These are phyloP conservation scores for Centropus bengalensis DNA, from an alignment of 2,113 vertebrate genomes.

Conservation along the genomic window DNA sequence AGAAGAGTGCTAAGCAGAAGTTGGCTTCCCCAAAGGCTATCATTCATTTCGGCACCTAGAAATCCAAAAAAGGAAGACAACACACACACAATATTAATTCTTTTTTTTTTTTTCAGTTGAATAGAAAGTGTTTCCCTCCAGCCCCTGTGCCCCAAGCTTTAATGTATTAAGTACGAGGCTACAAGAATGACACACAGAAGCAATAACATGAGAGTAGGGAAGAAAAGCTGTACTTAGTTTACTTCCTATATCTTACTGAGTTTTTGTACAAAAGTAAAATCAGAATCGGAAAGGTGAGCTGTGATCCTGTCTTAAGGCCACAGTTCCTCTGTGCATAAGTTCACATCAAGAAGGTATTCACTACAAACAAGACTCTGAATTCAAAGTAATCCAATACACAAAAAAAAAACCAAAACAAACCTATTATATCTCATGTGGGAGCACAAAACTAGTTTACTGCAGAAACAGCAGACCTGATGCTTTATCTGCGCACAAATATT, in stretches of 20 bases:
- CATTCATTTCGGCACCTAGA: slow-evolving; percentile 87
- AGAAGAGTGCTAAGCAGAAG: slow-evolving; percentile 88
- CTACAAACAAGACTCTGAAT: not conserved
- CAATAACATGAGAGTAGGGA: not conserved
- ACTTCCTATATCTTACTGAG: not conserved
- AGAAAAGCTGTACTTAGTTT: not conserved
- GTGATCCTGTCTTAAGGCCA: not conserved
- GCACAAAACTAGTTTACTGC: not conserved
- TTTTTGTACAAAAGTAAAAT: not conserved
- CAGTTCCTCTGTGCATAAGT: not conserved
- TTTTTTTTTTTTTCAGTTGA: not conserved
- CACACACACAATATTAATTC: not conserved
- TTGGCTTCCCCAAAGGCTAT: slow-evolving; percentile 84
- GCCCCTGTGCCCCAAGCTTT: not conserved
- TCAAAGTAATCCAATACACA: not conserved
- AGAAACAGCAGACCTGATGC: not conserved
- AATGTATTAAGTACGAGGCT: not conserved
- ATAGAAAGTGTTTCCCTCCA: accelerated
- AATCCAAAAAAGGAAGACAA: not conserved
- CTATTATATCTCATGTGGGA: not conserved
- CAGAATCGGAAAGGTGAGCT: not conserved
- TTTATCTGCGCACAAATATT: not conserved
- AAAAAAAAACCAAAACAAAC: too few relatives aligned
- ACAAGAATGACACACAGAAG: not conserved
- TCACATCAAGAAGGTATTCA: not conserved